Percentiles rank a stretch among this genome's conserved stretches.
These are phyloP conservation scores for Acleris cristana DNA, from an alignment of 2,888 invertebrate genomes.

Conservation along the genomic window DNA sequence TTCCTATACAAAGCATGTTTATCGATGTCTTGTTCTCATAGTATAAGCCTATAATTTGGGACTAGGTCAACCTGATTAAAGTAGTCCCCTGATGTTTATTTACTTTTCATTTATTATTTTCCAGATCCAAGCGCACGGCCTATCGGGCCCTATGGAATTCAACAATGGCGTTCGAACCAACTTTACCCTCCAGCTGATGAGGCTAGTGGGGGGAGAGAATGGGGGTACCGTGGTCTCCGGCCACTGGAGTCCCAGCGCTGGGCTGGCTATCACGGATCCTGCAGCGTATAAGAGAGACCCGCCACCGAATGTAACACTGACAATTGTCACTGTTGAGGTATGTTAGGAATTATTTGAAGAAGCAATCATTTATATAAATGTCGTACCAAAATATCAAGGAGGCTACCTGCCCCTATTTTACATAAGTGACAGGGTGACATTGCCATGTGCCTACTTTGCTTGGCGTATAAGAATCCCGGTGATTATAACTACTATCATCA, in stretches of 20 bases:
- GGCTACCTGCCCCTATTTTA: no score
- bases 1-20: no score
- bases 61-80: no score
- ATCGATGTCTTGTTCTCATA: no score
- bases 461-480: no score
- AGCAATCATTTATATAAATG: no score
- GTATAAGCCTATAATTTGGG: no score
- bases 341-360: slow-evolving; percentile 10
- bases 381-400: no score
- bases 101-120: background rate
- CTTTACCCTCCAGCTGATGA: slow-evolving; percentile 93
- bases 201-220: slow-evolving; percentile 88
- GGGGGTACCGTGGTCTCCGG: slow-evolving; percentile 89
- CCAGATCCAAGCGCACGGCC: slow-evolving; percentile 91
- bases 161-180: slow-evolving; percentile 92
- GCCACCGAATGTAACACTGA: slow-evolving; percentile 92
- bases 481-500: no score
- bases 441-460: no score
- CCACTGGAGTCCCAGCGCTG: slow-evolving; percentile 89
- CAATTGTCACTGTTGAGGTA: slow-evolving; percentile 96
- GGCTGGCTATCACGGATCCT: slow-evolving; percentile 92
- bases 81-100: no score
- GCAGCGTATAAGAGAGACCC: slow-evolving; percentile 93
- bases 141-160: slow-evolving; percentile 95
- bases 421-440: no score